Conservation (phyloP, 2,113 vertebrate genomes). For the Sinocyclocheilus grahami region DNA sequence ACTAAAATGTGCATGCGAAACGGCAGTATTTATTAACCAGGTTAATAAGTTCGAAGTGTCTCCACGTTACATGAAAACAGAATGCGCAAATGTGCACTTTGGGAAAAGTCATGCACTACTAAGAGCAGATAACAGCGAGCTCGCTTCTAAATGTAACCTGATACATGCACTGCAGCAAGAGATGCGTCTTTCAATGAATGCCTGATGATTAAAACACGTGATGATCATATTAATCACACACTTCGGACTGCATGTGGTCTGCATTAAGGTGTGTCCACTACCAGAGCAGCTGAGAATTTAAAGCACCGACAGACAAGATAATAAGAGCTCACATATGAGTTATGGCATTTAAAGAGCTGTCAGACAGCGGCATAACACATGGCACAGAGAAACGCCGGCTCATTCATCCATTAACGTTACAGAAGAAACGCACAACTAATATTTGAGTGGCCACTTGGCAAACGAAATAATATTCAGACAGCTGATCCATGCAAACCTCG, state of each 20-base stretch:
- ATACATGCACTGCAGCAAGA: not conserved
- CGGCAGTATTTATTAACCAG: not conserved
- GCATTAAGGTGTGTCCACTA: constrained; percentile 44
- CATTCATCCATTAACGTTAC: not conserved
- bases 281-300: not conserved
- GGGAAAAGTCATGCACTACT: not conserved
- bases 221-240: constrained; percentile 2
- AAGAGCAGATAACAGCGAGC: not conserved
- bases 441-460: not conserved
- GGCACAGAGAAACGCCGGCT: not conserved
- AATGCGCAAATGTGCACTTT: not conserved
- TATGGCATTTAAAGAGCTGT: not conserved
- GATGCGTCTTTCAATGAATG: not conserved
- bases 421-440: not conserved
- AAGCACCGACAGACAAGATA: not conserved
- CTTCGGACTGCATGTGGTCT: constrained; percentile 2
- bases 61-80: constrained; percentile 1
- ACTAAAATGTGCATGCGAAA: not conserved
- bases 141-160: not conserved
- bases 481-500: not conserved
- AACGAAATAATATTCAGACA: constrained; percentile 25
- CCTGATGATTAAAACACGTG: not conserved
- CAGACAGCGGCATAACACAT: not conserved
- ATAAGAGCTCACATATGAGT: not conserved
- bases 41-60: not conserved